phyloP scores from a whole-genome alignment of 2,113 vertebrate genomes.

The Promerops cafer region DNA sequence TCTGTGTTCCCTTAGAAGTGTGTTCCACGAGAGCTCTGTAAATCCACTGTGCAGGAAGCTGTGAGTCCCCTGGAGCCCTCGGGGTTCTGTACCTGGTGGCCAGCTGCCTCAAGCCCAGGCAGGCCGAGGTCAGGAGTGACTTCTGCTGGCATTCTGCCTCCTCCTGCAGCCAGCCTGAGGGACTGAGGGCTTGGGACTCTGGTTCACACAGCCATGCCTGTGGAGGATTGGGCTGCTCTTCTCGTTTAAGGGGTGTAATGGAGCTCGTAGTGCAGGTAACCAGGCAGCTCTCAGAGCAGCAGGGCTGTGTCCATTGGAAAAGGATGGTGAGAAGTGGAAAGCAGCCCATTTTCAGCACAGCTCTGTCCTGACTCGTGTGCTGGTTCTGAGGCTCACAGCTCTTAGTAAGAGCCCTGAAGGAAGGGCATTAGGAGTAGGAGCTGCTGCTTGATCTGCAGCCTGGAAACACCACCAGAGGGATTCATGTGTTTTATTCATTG shows the following conservation, averaged over 20 bases:
- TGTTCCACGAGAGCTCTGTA: accelerated
- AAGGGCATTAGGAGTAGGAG: not conserved
- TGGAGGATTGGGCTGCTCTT: not conserved
- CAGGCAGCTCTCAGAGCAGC: not conserved
- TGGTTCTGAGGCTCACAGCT: not conserved
- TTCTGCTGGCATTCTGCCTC: not conserved
- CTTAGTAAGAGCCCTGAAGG: not conserved
- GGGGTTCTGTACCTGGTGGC: not conserved
- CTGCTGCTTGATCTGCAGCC: not conserved
- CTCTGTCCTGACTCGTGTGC: not conserved
- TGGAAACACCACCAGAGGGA: not conserved
- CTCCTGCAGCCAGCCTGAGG: not conserved
- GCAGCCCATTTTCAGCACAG: not conserved
- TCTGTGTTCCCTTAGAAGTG: not conserved
- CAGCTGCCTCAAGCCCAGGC: not conserved
- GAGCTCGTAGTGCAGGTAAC: not conserved
- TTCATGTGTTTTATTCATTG: not conserved
- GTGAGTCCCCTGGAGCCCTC: not conserved
- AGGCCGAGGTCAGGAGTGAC: not conserved
- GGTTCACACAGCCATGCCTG: not conserved
- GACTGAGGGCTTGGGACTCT: not conserved
- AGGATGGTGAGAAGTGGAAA: not conserved
- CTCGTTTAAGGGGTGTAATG: not conserved
- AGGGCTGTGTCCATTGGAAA: not conserved
- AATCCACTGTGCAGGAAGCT: not conserved